These are phyloP conservation scores for Oscheius sp. DNA, from an alignment of 1,140 invertebrate genomes.

Conservation along the genomic window DNA sequence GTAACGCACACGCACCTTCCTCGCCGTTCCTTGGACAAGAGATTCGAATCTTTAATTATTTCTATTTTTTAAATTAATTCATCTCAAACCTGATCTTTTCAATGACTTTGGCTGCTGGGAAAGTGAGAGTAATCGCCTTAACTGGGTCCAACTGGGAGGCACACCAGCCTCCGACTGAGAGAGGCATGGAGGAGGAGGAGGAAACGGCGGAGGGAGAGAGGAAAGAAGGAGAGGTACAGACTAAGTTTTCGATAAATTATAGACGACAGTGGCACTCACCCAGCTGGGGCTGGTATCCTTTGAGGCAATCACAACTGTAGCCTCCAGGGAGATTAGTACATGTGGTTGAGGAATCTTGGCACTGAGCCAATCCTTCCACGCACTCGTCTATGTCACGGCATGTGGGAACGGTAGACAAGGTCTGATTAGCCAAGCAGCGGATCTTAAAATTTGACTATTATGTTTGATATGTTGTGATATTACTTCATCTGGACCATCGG, in stretches of 20 bases:
- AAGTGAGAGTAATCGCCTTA: constrained; percentile 45
- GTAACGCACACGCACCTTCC: not conserved
- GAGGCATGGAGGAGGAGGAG: not conserved
- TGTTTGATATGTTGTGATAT: not conserved
- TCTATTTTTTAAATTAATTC: not conserved
- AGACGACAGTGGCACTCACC: constrained; percentile 8
- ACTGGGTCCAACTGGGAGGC: constrained; percentile 12
- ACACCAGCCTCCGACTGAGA: constrained; percentile 25
- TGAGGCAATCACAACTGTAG: constrained; percentile 80
- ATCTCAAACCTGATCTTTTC: constrained; percentile 41
- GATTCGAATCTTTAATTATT: constrained; percentile 15
- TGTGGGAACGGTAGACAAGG: constrained; percentile 76
- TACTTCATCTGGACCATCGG: constrained; percentile 77
- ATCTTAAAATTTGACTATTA: constrained; percentile 64
- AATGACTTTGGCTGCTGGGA: constrained; percentile 49
- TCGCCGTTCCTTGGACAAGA: constrained; percentile 63
- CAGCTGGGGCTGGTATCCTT: constrained; percentile 45
- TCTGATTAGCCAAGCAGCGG: constrained; percentile 79
- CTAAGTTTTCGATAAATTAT: not conserved
- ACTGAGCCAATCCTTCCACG: constrained; percentile 67
- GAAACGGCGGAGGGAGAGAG: not conserved
- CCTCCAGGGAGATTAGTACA: constrained; percentile 86
- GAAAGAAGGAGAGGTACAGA: not conserved
- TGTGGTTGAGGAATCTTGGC: constrained; percentile 66
- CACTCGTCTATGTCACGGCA: constrained; percentile 84